Evolutionary conservation across 2,113 vertebrate genomes (phyloP), one percentile per base, ranked within the genome.

Genomic region (Sinocyclocheilus anophthalmus): DNA sequence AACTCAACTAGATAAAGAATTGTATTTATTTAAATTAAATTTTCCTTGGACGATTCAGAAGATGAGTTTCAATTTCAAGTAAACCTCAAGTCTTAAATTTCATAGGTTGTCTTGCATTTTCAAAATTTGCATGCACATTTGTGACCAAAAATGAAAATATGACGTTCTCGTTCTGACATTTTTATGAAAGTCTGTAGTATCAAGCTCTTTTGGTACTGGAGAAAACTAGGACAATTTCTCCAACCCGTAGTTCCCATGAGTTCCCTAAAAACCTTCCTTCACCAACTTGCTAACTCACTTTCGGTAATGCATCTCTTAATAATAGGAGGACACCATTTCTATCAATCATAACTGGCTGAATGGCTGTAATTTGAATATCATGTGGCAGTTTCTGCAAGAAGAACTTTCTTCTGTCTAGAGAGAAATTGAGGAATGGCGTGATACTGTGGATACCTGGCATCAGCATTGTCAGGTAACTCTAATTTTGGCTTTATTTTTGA

Each of bases 321-420:
- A 10, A 26, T 87, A 99, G 98, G 97, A 99, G 22, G 97, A 98
- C 86, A 98, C 97, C 9, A 99, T 99, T 86, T 99, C 98, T 73
- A 96, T 99, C 86, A 99, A 99, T 92, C 98, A 99, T 92, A 99
- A 99, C 92, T 99, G 98, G 98, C 88, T 99, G 63, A 99, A 99
- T 0, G 97, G 98, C 88, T 98, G 96, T 91, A 99, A 98, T 26
- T 88, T 99, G 88, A 95, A 96, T 84, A 91, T 95, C 45, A 97
- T 97, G 96, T 99, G 98, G 98, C 86, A 93, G 90, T 99, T 99
- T 90, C 96, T 99, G 45, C 97, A 98, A 90, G 95, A 91, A 6
- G 97, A 99, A 88, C 93, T 99, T 12, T 92, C 88, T 0, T 96
- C 96, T 0, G 97, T 98, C 2, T 97, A 99, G 83, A 91, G 91